These are phyloP conservation scores for Rhorus exstirpatorius DNA, from an alignment of 2,888 invertebrate genomes.

Conservation along the genomic window DNA sequence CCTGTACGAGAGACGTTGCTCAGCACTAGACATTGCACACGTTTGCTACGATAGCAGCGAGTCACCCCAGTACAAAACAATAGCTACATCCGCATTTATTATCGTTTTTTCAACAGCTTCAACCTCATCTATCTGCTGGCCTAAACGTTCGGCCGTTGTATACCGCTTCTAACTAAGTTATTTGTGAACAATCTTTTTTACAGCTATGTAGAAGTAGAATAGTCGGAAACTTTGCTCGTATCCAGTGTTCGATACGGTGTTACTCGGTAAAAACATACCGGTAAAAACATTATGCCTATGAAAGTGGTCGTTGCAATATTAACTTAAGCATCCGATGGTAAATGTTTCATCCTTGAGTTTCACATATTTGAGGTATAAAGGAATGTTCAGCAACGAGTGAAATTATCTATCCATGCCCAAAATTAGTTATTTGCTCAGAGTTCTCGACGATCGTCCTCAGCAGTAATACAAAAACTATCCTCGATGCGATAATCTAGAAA, in stretches of 20 bases:
- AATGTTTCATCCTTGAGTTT: background rate
- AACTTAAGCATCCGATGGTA: background rate
- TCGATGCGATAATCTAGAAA: slow-evolving; percentile 8
- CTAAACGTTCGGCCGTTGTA: background rate
- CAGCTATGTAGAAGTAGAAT: background rate
- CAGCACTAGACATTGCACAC: slow-evolving; percentile 27
- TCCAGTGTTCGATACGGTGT: background rate
- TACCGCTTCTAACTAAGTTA: background rate
- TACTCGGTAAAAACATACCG: background rate
- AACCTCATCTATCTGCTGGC: background rate
- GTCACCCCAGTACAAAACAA: slow-evolving; percentile 30
- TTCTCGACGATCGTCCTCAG: background rate
- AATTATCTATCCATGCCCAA: background rate
- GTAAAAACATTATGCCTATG: no score
- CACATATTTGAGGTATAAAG: background rate
- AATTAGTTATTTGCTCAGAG: background rate
- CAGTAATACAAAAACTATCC: no score
- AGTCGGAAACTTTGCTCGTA: background rate
- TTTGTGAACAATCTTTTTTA: background rate
- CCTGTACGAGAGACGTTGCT: slow-evolving; percentile 40
- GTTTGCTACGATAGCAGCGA: slow-evolving; percentile 34
- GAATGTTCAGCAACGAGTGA: background rate
- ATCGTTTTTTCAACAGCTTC: background rate
- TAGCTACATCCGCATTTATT: slow-evolving; percentile 21
- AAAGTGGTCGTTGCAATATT: no score